Base-by-base conservation (phyloP, 2,113 vertebrate genomes). In the Bagarius yarrelli region DNA sequence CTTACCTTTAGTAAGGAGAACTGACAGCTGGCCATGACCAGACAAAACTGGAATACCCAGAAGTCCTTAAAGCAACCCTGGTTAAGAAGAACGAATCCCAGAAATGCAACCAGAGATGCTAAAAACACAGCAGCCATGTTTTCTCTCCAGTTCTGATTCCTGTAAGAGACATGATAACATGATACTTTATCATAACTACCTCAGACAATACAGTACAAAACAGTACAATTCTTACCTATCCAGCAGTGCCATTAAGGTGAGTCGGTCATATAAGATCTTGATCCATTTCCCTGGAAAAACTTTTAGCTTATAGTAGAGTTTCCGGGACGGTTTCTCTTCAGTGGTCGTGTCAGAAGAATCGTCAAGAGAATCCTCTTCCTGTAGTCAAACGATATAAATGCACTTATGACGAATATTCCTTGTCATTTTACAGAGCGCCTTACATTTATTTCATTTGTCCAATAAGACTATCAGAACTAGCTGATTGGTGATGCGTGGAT, bases 1-100 rank as follows among this genome's bases (percentile, higher is more conserved):
- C 0, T 81, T 94, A 97, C 98, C 95, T 99, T 99, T 67, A 99
- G 87, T 81, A 99, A 91, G 23, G 97, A 99, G 87, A 98, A 99
- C 87, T 99, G 98, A 89, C 98, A 99, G 88, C 98, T 96, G 83
- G 98, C 96, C 85, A 99, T 98, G 80, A 99, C 94, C 0, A 98
- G 91, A 87, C 98, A 99, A 91, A 99, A 98, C 88, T 98, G 94
- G 30, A 98, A 93, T 40, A 95, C 91, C 95, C 97, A 97, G 82
- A 97, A 91, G 76, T 99, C 98, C 89, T 95, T 96, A 91, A 96
- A 98, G 86, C 96, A 96, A 81, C 96, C 97, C 47, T 93, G 95
- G 81, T 93, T 98, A 69, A 99, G 90, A 2, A 98, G 96, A 82
- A 96, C 85, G 86, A 98, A 99, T 21, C 97, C 98, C 75, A 99